Base-by-base conservation (phyloP, 1,140 invertebrate species). In the Heliconius eleuchia region DNA sequence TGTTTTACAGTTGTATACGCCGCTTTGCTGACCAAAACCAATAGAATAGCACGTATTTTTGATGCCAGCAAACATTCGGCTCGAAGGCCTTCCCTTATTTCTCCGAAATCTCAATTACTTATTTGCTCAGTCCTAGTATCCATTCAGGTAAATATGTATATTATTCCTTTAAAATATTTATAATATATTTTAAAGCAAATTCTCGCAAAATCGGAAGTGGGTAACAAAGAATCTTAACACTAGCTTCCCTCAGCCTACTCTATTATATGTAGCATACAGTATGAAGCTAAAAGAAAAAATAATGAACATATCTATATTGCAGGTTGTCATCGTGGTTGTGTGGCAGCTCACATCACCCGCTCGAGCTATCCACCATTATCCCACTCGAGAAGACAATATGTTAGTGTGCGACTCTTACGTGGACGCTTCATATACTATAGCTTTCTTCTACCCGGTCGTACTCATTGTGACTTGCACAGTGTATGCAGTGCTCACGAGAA, bases 1-100 rank as follows among this genome's bases (percentile, higher is more conserved):
- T 98, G 98, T 87, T 99, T 99, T 93, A 97, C 98, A 0, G 97
- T 99, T 1, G 97, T 99, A 16, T 99, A 99, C 92, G 97, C 97
- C 0, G 98, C 98, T 5, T 94, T 99, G 1, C 93, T 99, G 27
- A 99, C 98, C 3, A 99, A 99, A 94, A 99, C 98, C 5, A 99
- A 98, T 95, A 95, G 98, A 46, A 99, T 99, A 81, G 96, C 97
- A 4, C 95, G 98, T 23, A 99, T 99, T 84, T 99, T 99, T 94
- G 97, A 97, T 83, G 97, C 97, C 5, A 97, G 98, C 77, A 98
- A 98, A 87, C 96, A 97, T 80, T 98, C 98, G 16, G 98, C 98
- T 1, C 97, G 97, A 88, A 94, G 98, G 80, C 98, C 98, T 7
- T 97, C 96, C 23, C 98, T 99, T 89, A 99, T 99, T 83, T 99